phyloP scores from a whole-genome alignment of 2,113 vertebrate genomes.

The Carassius carassius region DNA sequence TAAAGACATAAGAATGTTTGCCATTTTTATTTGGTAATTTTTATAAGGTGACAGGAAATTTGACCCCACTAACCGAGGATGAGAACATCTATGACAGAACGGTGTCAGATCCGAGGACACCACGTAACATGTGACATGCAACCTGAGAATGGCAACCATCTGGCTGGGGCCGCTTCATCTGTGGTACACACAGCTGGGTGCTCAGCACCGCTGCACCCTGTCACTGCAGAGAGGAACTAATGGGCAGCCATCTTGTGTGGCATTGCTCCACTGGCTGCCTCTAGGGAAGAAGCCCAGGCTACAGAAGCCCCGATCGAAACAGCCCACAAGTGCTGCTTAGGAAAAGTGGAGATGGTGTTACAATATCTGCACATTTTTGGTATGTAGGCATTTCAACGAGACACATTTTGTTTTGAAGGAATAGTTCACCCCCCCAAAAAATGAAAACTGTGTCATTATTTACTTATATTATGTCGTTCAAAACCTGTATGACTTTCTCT shows the following conservation, averaged over 20 bases:
- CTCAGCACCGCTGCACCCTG: conserved; percentile 16
- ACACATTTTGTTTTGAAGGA: not conserved
- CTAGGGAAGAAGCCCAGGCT: conserved; percentile 18
- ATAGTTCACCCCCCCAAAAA: not conserved
- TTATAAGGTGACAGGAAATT: not conserved
- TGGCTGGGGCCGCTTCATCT: conserved; percentile 33
- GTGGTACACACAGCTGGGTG: conserved; percentile 25
- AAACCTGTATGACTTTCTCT: not conserved
- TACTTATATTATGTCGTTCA: not conserved
- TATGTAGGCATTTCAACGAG: not conserved
- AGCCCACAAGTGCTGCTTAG: not conserved
- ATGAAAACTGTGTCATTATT: not conserved
- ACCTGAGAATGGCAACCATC: conserved; percentile 36
- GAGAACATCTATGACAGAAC: not conserved
- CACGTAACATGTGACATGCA: not conserved
- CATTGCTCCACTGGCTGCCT: conserved; percentile 38
- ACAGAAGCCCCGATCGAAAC: not conserved
- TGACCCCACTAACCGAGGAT: not conserved
- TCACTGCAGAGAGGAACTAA: conserved; percentile 20
- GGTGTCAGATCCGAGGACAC: conserved; percentile 23
- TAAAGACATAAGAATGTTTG: not conserved
- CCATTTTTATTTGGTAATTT: not conserved
- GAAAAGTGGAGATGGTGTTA: not conserved
- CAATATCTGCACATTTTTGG: not conserved
- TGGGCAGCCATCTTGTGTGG: conserved; percentile 45